Evolutionary conservation across 2,113 vertebrate species (phyloP), one percentile per base, ranked within the genome.

Genomic region (Lophochroa leadbeateri): DNA sequence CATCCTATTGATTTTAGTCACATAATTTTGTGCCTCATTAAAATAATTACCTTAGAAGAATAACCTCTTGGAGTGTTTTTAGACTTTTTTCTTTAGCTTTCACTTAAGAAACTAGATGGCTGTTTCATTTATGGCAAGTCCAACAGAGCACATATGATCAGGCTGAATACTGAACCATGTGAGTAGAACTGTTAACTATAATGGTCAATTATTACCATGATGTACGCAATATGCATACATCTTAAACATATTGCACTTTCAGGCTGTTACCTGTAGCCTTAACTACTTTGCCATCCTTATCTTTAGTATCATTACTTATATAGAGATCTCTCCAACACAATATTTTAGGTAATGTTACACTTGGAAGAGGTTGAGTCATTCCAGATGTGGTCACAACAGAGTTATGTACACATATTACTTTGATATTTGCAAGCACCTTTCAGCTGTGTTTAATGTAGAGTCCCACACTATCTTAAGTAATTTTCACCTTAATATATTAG

Each of bases 181-280:
- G 14, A 86, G 15, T 35, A 81, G 16, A 33, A 58, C 46, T 31
- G 33, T 57, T 70, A 65, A 41, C 5, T 5, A 11, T 53, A 17
- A 24, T 17, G 27, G 13, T 33, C 1, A 1, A 10, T 27, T 15
- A 68, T 28, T 77, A 46, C 16, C 31, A 50, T 27, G 8, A 33
- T 35, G 5, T 46, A 25, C 19, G 9, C 14, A 83, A 41, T 28
- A 67, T 1, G 0, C 15, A 11, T 39, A n/a, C 1, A 15, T 43
- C 11, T 67, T 77, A 70, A 88, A 63, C 0, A 13, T 24, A 24
- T 50, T 67, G 4, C 25, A 31, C 70, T 90, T 81, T 53, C 41
- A 76, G 41, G 25, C 7, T 69, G 1, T n/a, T 92, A 10, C 47
- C 8, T 71, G 29, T 50, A 75, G 6, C 47, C 10, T 78, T 37